Evolutionary conservation across 2,888 invertebrate species (phyloP), one percentile per base, ranked within the genome.

Genomic region (Leistus spinibarbis): DNA sequence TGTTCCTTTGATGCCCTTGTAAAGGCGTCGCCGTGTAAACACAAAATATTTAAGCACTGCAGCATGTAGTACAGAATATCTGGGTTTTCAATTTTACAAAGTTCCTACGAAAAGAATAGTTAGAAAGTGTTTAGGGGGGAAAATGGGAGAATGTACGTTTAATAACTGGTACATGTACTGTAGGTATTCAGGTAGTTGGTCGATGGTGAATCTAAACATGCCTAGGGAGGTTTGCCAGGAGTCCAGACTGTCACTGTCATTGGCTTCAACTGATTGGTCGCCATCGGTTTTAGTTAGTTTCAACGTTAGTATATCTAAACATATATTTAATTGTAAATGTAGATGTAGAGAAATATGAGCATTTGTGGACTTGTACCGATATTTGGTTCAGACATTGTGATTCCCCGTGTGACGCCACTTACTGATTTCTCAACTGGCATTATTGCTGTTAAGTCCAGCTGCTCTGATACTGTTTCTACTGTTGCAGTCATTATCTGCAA

Each of bases 221-320:
- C 97, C 98, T 56, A 96, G 92, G 0, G 95, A 94, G 0, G 97
- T 98, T 77, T 95, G 92, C 97, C 97, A 97, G 84, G 95, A 92
- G 66, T 92, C 92, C 83, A 93, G 90, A 80, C 94, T 93, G 67
- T 93, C 93, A 74, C 89, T 91, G n/a, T 89, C 89, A 3, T 90
- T 91, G 0, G 91, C 90, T 76, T 92, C 92, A 0, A 90, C 87
- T 9, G 90, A 89, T 78, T 91, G 90, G 79, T 94, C 94, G 80
- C 92, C 91, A 79, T 92, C 93, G 10, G 92, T 94, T 70, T 95
- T 89, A 2, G 95, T 87, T 78, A 92, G 92, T 0, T 93, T 91
- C 40, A 40, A 10, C 40, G 40, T 40, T 0, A 40, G 40, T 40
- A 40, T 40, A 40, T 40, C 69, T 56, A 56, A 60, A 13, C 40